Evolutionary conservation across 2,888 invertebrate genomes (phyloP).

Genomic region (Nephrocerus scutellatus): DNA sequence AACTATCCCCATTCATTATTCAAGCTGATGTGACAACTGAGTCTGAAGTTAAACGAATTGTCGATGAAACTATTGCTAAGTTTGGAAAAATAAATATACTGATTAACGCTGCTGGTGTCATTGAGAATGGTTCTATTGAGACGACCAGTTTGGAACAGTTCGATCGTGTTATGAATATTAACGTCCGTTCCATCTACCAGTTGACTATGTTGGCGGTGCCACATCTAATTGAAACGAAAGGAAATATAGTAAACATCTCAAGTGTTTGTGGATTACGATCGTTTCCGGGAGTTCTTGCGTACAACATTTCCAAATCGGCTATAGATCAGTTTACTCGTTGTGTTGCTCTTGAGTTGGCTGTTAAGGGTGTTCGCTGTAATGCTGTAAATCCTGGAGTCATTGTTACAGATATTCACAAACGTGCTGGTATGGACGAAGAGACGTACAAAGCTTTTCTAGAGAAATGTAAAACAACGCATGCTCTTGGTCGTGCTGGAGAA

Average conservation of each 20-base stretch:
- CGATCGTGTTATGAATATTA: conserved; percentile 80
- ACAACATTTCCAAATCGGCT: conserved; percentile 88
- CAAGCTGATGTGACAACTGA: conserved; percentile 60
- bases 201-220: conserved; percentile 79
- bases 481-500: conserved; percentile 77
- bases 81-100: conserved; percentile 67
- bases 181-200: conserved; percentile 70
- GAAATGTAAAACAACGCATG: conserved; percentile 76
- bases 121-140: conserved; percentile 74
- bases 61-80: conserved; percentile 60
- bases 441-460: conserved; percentile 75
- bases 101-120: conserved; percentile 82
- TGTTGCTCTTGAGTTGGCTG: conserved; percentile 73
- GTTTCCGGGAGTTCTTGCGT: conserved; percentile 83
- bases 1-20: conserved; percentile 52
- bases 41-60: conserved; percentile 52
- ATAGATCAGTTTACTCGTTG: conserved; percentile 91
- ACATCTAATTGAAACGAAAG: conserved; percentile 69
- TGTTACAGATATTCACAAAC: conserved; percentile 77
- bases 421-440: conserved; percentile 68
- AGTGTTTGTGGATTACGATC: conserved; percentile 84
- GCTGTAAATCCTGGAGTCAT: conserved; percentile 90
- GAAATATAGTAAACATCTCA: conserved; percentile 87
- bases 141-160: conserved; percentile 73
- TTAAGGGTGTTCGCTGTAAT: conserved; percentile 77